Evolutionary conservation across 2,888 invertebrate genomes (phyloP).

Genomic region (Lepidocyrtoides sp.): DNA sequence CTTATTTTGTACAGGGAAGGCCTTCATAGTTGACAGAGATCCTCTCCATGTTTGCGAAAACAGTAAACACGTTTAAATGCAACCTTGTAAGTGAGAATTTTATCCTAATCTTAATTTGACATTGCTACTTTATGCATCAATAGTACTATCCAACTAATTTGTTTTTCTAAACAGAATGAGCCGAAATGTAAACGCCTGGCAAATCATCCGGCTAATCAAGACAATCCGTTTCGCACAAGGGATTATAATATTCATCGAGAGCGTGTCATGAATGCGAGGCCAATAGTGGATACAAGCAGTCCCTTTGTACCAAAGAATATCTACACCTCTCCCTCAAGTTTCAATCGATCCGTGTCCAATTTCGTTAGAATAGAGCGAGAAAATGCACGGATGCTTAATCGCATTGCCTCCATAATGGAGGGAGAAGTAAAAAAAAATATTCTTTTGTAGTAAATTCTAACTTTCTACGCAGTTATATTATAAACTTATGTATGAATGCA

Average conservation of each 20-base stretch:
- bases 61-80: no score
- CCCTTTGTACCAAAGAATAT: conserved; percentile 74
- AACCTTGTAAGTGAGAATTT: no score
- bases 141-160: neutral
- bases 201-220: conserved; percentile 64
- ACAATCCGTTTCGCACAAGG: conserved; percentile 64
- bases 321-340: conserved; percentile 77
- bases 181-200: conserved; percentile 60
- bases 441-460: neutral
- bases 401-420: conserved; percentile 83
- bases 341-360: conserved; percentile 79
- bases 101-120: no score
- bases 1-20: no score
- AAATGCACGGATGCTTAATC: conserved; percentile 81
- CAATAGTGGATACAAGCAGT: conserved; percentile 79
- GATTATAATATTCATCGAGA: conserved; percentile 76
- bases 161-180: conserved; percentile 6
- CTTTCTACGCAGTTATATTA: neutral
- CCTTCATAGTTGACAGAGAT: no score
- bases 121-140: no score
- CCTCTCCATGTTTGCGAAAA: no score
- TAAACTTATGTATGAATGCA: neutral
- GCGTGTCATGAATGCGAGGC: conserved; percentile 73
- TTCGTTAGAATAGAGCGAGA: conserved; percentile 84
- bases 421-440: conserved; percentile 81